phyloP scores from a whole-genome alignment of 2,888 invertebrate genomes.

The Nowickia ferox region DNA sequence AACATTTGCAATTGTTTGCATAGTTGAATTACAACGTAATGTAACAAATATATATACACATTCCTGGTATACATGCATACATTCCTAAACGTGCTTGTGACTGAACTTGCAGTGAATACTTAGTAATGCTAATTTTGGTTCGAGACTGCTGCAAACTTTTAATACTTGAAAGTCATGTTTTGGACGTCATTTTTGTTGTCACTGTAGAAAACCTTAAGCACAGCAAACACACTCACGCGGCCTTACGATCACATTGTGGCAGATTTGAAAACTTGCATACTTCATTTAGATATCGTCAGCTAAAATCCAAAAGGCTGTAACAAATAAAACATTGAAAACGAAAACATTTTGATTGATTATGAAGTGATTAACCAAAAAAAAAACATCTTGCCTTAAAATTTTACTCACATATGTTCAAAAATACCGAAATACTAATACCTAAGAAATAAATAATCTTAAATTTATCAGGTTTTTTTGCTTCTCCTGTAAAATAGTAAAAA shows the following conservation, averaged over 20 bases:
- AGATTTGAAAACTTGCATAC: not conserved
- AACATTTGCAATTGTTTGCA: constrained; percentile 5
- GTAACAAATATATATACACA: not conserved
- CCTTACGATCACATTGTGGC: constrained; percentile 15
- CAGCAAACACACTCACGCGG: not conserved
- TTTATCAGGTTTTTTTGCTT: too few species aligned
- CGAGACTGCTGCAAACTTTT: not conserved
- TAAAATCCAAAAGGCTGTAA: too few species aligned
- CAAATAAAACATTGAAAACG: too few species aligned
- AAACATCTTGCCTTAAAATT: too few species aligned
- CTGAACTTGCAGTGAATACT: not conserved
- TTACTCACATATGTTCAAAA: too few species aligned
- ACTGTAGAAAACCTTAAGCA: constrained; percentile 15
- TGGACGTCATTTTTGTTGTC: constrained; percentile 49
- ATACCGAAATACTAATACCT: too few species aligned
- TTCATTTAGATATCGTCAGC: too few species aligned
- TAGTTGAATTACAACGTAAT: not conserved
- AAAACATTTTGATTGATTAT: too few species aligned
- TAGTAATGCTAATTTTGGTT: not conserved
- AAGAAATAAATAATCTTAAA: too few species aligned
- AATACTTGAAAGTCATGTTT: constrained; percentile 41
- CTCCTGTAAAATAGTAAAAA: too few species aligned
- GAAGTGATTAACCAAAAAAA: too few species aligned
- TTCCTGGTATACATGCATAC: not conserved
- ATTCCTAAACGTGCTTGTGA: not conserved